A percentile compares a stretch with the other conserved stretches of the same genome.
These are phyloP conservation scores for Catharus ustulatus DNA, from an alignment of 2,797 vertebrate genomes.

Conservation along the genomic window DNA sequence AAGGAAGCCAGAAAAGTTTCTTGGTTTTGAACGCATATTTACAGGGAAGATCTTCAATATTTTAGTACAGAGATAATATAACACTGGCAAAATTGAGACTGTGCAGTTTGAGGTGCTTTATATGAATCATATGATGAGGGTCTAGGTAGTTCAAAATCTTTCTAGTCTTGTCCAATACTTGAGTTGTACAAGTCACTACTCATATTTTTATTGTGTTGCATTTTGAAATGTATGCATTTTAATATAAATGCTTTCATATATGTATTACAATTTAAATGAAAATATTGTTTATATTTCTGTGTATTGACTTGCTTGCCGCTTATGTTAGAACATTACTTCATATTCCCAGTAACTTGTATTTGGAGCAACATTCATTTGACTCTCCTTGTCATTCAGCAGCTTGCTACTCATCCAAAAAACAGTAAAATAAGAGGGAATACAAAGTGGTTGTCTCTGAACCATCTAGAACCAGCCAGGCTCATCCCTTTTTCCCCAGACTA, in stretches of 20 bases:
- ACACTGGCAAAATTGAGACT: neutral
- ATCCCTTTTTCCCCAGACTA: neutral
- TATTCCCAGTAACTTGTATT: neutral
- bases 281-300: neutral
- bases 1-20: neutral
- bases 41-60: neutral
- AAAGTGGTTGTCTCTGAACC: neutral
- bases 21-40: slow-evolving; percentile 12
- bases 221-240: neutral
- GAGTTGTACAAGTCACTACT: neutral
- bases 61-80: neutral
- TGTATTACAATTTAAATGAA: neutral
- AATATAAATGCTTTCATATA: neutral
- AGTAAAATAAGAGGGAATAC: neutral
- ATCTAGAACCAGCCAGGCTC: neutral
- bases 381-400: neutral
- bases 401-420: neutral
- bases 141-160: slow-evolving; percentile 8
- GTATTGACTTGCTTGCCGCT: neutral
- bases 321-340: neutral
- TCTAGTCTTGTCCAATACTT: neutral
- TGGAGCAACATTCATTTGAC: neutral
- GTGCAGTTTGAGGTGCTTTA: neutral
- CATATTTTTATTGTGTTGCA: neutral
- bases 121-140: neutral